phyloP scores from a whole-genome alignment of 2,888 invertebrate species.

The Tricholauxania praeusta region DNA sequence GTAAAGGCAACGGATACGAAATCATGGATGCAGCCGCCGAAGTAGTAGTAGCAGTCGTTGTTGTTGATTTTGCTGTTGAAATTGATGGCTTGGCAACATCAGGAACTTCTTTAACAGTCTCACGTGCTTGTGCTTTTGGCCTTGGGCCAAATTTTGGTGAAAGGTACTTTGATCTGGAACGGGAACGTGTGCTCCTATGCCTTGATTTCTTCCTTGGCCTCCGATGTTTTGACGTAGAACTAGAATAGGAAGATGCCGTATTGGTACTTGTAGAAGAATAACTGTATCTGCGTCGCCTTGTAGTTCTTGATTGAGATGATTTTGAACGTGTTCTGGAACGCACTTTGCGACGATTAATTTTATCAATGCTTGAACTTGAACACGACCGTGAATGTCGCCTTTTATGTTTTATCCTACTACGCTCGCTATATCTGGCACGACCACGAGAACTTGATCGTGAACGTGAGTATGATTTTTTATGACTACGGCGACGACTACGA shows the following conservation, averaged over 20 bases:
- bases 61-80: slow-evolving; percentile 40
- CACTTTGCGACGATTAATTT: slow-evolving; percentile 16
- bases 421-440: slow-evolving; percentile 48
- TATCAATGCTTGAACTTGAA: slow-evolving; percentile 43
- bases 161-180: background rate
- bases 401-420: slow-evolving; percentile 49
- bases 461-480: slow-evolving; percentile 50
- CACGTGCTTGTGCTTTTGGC: background rate
- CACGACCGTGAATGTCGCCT: slow-evolving; percentile 38
- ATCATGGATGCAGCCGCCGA: slow-evolving; percentile 45
- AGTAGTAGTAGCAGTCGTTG: slow-evolving; percentile 9
- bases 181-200: background rate
- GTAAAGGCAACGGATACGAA: slow-evolving; percentile 55
- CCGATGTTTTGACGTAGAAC: slow-evolving; percentile 20
- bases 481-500: slow-evolving; percentile 52
- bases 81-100: slow-evolving; percentile 6
- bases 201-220: slow-evolving; percentile 12
- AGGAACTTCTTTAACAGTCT: slow-evolving; percentile 27
- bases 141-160: background rate
- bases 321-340: slow-evolving; percentile 56
- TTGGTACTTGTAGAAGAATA: slow-evolving; percentile 47
- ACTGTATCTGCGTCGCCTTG: slow-evolving; percentile 52
- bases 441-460: slow-evolving; percentile 63
- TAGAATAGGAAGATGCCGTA: slow-evolving; percentile 33
- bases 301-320: slow-evolving; percentile 49